phyloP scores from a whole-genome alignment of 2,113 vertebrate species.

The Chitala chitala region DNA sequence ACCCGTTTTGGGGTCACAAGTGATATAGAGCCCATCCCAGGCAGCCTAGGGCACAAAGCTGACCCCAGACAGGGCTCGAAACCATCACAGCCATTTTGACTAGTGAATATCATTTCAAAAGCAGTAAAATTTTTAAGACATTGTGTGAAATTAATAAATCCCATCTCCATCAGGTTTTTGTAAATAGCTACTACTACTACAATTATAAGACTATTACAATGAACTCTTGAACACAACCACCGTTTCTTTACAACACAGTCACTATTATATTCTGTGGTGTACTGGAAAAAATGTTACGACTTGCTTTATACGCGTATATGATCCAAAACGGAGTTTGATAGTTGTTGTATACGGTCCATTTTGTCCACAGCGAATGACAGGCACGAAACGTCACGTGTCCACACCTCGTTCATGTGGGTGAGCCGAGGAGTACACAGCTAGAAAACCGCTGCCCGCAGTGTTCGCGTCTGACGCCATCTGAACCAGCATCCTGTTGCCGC shows the following conservation, averaged over 20 bases:
- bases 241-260: constrained; percentile 2
- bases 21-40: no score
- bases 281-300: no score
- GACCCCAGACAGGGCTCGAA: no score
- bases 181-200: background rate
- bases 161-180: background rate
- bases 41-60: no score
- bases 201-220: background rate
- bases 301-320: no score
- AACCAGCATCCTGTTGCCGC: constrained; percentile 75
- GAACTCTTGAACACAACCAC: background rate
- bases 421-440: constrained; percentile 71
- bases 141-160: no score
- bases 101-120: no score
- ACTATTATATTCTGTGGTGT: constrained; percentile 4
- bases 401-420: constrained; percentile 74
- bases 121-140: background rate
- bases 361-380: no score
- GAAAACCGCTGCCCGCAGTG: constrained; percentile 77
- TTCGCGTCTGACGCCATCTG: constrained; percentile 81
- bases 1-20: no score
- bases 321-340: no score
- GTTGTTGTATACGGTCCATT: no score
- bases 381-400: background rate
- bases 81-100: no score